These are phyloP conservation scores for Sternotherus odoratus DNA, from an alignment of 2,797 vertebrate species.

Conservation along the genomic window DNA sequence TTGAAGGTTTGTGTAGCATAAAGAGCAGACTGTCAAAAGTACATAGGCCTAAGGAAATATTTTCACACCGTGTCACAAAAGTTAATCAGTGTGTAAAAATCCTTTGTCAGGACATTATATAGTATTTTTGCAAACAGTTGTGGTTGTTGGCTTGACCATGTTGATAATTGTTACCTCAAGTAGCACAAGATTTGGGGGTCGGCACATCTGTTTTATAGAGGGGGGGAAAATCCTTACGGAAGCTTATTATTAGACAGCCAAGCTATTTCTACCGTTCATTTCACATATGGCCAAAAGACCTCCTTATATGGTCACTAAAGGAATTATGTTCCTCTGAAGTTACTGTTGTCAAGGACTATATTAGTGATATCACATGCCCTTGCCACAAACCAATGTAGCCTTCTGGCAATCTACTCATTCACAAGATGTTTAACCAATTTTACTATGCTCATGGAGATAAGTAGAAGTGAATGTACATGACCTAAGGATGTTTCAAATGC, in stretches of 20 bases:
- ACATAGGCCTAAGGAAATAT: neutral
- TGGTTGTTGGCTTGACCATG: constrained; percentile 23
- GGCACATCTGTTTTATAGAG: neutral
- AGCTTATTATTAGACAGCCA: neutral
- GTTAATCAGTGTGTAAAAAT: neutral
- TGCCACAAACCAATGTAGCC: neutral
- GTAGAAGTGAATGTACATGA: neutral
- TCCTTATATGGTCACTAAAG: neutral
- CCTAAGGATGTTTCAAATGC: neutral
- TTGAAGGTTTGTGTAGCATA: constrained; percentile 12
- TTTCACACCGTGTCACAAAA: constrained; percentile 53
- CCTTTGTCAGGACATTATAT: neutral
- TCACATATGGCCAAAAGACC: neutral
- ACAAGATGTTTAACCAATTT: constrained; percentile 24
- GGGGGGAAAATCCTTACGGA: neutral
- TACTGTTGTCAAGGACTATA: neutral
- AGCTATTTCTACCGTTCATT: neutral
- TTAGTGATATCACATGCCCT: neutral
- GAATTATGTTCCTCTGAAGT: neutral
- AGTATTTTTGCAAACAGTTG: constrained; percentile 23
- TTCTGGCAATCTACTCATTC: neutral
- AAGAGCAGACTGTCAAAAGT: constrained; percentile 26
- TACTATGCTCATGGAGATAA: neutral
- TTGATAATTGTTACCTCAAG: constrained; percentile 37
- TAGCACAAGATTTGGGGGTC: constrained; percentile 26